phyloP scores from a whole-genome alignment of 2,888 invertebrate species.

The Mythimna loreyi region DNA sequence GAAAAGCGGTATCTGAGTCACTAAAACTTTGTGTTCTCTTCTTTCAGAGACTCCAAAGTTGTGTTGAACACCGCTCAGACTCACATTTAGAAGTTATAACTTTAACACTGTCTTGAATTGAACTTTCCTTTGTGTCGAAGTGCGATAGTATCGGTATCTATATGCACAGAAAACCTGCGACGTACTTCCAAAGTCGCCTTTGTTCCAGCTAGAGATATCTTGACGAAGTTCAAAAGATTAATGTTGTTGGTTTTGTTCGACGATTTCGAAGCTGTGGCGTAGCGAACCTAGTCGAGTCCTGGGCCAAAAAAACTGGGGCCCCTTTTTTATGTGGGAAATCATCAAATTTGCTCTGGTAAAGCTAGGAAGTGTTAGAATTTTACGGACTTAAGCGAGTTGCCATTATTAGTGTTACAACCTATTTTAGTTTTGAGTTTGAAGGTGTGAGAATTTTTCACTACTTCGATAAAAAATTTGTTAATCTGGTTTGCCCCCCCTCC shows the following conservation, averaged over 20 bases:
- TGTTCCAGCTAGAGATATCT: neutral
- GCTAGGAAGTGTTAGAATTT: too few species aligned
- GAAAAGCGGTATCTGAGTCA: neutral
- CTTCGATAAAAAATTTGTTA: too few species aligned
- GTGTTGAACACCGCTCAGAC: slow-evolving; percentile 6
- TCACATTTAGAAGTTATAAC: slow-evolving; percentile 7
- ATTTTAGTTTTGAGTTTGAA: too few species aligned
- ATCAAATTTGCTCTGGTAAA: too few species aligned
- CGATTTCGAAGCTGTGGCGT: too few species aligned
- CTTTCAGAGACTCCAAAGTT: slow-evolving; percentile 1
- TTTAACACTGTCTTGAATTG: slow-evolving; percentile 6
- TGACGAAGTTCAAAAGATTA: slow-evolving; percentile 5
- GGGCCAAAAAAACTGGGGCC: too few species aligned
- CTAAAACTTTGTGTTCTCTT: slow-evolving; percentile 19
- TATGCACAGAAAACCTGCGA: neutral
- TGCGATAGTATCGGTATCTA: neutral
- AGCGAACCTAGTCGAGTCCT: too few species aligned
- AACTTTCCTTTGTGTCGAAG: slow-evolving; percentile 17
- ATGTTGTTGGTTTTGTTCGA: slow-evolving; percentile 10
- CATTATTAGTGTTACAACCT: too few species aligned
- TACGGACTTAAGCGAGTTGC: too few species aligned
- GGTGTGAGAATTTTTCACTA: too few species aligned
- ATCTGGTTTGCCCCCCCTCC: too few species aligned
- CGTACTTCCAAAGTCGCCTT: slow-evolving; percentile 9
- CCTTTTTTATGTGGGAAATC: too few species aligned